These are phyloP conservation scores for Aproaerema taeniolella DNA, from an alignment of 2,888 invertebrate species.

Conservation along the genomic window DNA sequence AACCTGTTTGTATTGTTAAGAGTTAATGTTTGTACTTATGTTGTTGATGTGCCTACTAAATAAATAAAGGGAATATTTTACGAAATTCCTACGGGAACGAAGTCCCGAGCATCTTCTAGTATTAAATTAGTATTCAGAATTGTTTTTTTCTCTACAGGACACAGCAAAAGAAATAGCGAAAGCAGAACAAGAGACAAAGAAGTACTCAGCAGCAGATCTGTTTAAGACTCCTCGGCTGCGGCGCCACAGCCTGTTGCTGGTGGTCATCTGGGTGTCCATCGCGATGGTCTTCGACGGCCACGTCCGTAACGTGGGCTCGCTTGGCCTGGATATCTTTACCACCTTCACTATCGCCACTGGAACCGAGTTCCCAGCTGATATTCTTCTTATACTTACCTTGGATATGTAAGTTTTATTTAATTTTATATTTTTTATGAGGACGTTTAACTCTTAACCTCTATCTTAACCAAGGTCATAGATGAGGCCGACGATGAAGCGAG, in stretches of 20 bases:
- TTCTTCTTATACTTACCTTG: conserved; percentile 83
- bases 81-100: no score
- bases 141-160: no score
- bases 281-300: conserved; percentile 93
- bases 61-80: no score
- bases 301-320: conserved; percentile 89
- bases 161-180: conserved; percentile 82
- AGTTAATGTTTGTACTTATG: no score
- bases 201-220: conserved; percentile 86
- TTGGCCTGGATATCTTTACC: conserved; percentile 87
- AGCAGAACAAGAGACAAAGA: conserved; percentile 83
- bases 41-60: no score
- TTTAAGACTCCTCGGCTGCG: conserved; percentile 87
- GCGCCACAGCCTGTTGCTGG: conserved; percentile 82
- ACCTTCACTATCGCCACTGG: conserved; percentile 90
- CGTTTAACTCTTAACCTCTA: no score
- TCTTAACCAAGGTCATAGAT: no score
- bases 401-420: conserved; percentile 65
- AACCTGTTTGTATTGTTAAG: no score
- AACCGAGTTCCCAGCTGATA: conserved; percentile 90
- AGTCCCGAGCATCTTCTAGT: no score
- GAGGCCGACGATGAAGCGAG: no score
- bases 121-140: no score
- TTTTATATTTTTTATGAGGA: no score
- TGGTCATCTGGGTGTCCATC: conserved; percentile 90